Conservation (phyloP, 64 coral and sea anemone genomes). For the Platygyra sinensis region DNA sequence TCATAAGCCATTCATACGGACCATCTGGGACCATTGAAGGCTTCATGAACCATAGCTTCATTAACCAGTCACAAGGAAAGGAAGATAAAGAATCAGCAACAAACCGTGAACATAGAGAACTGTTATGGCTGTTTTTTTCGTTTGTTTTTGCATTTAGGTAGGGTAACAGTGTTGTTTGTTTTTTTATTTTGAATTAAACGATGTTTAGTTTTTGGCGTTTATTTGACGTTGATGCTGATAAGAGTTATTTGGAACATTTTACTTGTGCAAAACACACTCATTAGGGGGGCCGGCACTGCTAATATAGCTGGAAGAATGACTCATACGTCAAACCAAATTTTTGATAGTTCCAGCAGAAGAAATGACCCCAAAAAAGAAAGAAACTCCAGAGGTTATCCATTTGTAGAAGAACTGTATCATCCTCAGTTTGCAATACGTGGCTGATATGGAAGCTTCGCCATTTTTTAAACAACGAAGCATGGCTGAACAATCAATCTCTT, state of each 20-base stretch:
- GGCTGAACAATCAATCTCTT: conserved; percentile 26
- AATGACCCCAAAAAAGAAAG: too few species aligned
- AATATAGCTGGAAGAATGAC: not conserved
- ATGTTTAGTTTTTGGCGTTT: not conserved
- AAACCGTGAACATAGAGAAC: conserved; percentile 14
- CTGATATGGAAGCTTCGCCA: conserved; percentile 1
- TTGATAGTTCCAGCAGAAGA: too few species aligned
- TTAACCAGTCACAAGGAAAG: too few species aligned
- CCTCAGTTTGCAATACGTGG: not conserved
- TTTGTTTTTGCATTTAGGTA: conserved; percentile 1
- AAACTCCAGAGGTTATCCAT: conserved; percentile 10
- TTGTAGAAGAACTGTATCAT: not conserved
- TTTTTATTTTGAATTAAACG: not conserved
- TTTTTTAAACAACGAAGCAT: conserved; percentile 28
- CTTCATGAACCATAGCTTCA: too few species aligned
- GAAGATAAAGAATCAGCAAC: too few species aligned
- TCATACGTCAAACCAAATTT: not conserved
- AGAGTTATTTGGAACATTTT: conserved; percentile 26
- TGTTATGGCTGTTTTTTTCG: conserved; percentile 16
- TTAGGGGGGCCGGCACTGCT: not conserved
- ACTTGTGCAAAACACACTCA: not conserved
- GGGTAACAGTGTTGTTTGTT: not conserved
- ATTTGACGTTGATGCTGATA: conserved; percentile 51
- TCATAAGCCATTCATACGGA: too few species aligned
- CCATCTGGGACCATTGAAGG: too few species aligned